These are phyloP conservation scores for Spea multiplicata DNA, from an alignment of 2,113 vertebrate genomes.

Conservation along the genomic window DNA sequence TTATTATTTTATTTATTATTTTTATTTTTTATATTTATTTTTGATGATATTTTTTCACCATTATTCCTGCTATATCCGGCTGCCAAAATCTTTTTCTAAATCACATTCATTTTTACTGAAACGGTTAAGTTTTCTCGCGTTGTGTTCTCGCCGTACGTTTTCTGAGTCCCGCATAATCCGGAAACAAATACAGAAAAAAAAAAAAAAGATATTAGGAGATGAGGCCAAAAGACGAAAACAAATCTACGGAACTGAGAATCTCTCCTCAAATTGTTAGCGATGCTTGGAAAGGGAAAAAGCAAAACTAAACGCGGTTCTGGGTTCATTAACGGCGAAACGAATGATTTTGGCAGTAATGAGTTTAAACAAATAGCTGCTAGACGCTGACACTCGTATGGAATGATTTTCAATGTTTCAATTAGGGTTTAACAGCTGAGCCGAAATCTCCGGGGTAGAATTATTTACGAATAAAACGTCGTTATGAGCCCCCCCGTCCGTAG, in stretches of 20 bases:
- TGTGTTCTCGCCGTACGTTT: too few species aligned
- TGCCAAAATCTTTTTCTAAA: too few species aligned
- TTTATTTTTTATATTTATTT: too few species aligned
- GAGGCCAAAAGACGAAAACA: not conserved
- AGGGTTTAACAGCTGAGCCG: not conserved
- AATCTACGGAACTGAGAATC: not conserved
- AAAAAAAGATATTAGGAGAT: too few species aligned
- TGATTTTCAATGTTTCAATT: not conserved
- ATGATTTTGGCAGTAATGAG: not conserved
- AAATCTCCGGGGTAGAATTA: not conserved
- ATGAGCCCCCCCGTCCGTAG: not conserved
- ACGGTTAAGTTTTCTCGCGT: too few species aligned
- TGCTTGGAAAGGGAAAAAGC: not conserved
- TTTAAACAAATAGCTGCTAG: not conserved
- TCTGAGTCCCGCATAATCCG: too few species aligned
- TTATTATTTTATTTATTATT: too few species aligned
- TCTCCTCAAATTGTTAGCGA: not conserved
- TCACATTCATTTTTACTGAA: too few species aligned
- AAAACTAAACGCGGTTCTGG: not conserved
- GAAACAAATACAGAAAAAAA: too few species aligned
- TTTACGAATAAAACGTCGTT: not conserved
- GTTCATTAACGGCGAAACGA: not conserved
- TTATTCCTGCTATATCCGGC: too few species aligned
- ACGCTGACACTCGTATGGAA: not conserved
- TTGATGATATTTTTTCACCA: too few species aligned